phyloP scores from a whole-genome alignment of 2,888 invertebrate genomes.

The Amaurobius ferox region DNA sequence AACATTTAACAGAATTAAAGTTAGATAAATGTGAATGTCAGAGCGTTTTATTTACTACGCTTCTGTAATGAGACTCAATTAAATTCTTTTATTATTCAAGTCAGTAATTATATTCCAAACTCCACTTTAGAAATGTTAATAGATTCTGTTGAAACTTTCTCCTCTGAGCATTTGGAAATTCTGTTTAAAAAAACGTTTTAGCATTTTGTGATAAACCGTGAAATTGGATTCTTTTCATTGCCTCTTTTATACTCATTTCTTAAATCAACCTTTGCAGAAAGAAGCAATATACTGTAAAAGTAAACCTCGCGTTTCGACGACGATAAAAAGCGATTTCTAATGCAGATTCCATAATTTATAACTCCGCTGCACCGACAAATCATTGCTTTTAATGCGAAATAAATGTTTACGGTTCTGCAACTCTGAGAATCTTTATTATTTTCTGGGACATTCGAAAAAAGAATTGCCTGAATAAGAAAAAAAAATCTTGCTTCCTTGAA shows the following conservation, averaged over 20 bases:
- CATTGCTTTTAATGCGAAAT: slow-evolving; percentile 1
- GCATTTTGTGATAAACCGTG: slow-evolving; percentile 9
- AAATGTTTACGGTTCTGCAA: background rate
- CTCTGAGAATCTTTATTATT: too few species aligned
- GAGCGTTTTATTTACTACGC: too few species aligned
- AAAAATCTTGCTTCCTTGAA: background rate
- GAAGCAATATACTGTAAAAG: background rate
- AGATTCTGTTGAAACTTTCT: background rate
- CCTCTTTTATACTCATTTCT: background rate
- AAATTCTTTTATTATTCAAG: too few species aligned
- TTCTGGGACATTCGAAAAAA: too few species aligned
- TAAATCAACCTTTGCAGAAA: background rate
- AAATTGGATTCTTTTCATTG: slow-evolving; percentile 14
- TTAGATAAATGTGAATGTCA: too few species aligned
- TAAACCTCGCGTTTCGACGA: background rate
- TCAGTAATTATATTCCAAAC: too few species aligned
- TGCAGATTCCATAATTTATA: background rate
- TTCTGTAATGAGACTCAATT: too few species aligned
- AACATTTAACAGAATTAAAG: too few species aligned
- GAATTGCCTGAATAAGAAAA: background rate
- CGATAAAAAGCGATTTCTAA: background rate
- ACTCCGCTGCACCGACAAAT: background rate
- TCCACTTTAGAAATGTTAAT: background rate
- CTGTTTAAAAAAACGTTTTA: background rate
- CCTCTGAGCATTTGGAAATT: background rate